Percentiles rank a stretch among this genome's conserved stretches.
Evolutionary conservation across 1,140 invertebrate species (phyloP).

Genomic region (Ceratosolen solmsi): DNA sequence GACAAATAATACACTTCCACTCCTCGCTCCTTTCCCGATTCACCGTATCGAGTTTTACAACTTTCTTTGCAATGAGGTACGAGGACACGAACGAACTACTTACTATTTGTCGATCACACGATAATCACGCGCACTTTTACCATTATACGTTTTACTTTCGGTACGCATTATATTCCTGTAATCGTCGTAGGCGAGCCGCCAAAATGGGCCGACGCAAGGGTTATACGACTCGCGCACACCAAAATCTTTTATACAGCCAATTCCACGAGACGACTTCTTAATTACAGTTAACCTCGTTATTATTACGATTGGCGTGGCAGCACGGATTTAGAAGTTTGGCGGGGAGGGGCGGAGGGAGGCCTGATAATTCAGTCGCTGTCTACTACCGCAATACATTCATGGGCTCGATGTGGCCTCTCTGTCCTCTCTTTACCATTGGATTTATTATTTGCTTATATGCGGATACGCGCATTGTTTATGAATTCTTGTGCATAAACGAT

Average conservation of each 20-base stretch:
- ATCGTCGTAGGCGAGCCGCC: too few species aligned
- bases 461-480: background rate
- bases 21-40: background rate
- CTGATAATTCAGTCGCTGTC: slow-evolving; percentile 34
- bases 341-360: too few species aligned
- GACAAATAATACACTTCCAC: slow-evolving; percentile 1
- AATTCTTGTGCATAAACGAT: slow-evolving; percentile 1
- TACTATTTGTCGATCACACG: too few species aligned
- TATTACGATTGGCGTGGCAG: slow-evolving; percentile 22
- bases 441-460: slow-evolving; percentile 11
- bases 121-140: background rate
- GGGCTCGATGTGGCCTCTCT: background rate
- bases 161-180: too few species aligned
- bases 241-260: slow-evolving; percentile 1
- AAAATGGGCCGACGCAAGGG: background rate
- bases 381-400: slow-evolving; percentile 30
- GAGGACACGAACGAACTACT: background rate
- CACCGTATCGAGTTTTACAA: background rate
- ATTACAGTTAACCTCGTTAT: slow-evolving; percentile 38
- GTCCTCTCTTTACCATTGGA: slow-evolving; percentile 2
- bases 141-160: background rate
- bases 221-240: background rate
- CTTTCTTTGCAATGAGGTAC: background rate
- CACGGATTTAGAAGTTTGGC: slow-evolving; percentile 43
- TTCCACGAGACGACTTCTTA: slow-evolving; percentile 21